These are phyloP conservation scores for Zootoca vivipara DNA, from an alignment of 2,113 vertebrate genomes.

Conservation along the genomic window DNA sequence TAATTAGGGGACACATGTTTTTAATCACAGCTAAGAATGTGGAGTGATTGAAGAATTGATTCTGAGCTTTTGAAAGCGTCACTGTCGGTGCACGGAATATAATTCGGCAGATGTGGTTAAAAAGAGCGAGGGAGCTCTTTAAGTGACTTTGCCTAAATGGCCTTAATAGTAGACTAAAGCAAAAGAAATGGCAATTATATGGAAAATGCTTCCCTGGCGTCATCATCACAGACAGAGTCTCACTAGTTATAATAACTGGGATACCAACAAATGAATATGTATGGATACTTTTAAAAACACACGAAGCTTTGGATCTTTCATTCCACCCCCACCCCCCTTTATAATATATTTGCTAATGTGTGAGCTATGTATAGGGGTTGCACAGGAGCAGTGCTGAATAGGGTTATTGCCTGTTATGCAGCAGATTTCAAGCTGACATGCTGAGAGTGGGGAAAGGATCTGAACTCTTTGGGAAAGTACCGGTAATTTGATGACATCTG, in stretches of 20 bases:
- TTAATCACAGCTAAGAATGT: conserved; percentile 81
- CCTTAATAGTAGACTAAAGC: conserved; percentile 32
- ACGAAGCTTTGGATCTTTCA: background rate
- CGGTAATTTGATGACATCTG: background rate
- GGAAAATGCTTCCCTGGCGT: background rate
- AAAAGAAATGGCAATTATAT: background rate
- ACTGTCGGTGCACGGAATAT: conserved; percentile 68
- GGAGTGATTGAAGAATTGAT: conserved; percentile 79
- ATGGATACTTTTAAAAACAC: background rate
- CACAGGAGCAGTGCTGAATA: background rate
- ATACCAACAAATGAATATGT: background rate
- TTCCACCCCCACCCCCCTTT: background rate
- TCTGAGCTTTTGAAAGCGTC: conserved; percentile 64
- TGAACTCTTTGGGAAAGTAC: background rate
- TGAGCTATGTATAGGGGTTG: background rate
- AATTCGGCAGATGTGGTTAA: conserved; percentile 70
- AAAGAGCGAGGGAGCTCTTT: conserved; percentile 42
- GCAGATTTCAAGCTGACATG: background rate
- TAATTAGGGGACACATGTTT: conserved; percentile 90
- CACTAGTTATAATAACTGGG: background rate
- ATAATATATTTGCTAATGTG: background rate
- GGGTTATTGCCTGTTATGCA: background rate
- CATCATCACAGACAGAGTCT: background rate
- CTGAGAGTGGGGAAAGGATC: background rate
- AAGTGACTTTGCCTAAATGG: conserved; percentile 40